Base-by-base conservation (phyloP, 2,113 vertebrate genomes). In the Sterrhoptilus dennistouni region DNA sequence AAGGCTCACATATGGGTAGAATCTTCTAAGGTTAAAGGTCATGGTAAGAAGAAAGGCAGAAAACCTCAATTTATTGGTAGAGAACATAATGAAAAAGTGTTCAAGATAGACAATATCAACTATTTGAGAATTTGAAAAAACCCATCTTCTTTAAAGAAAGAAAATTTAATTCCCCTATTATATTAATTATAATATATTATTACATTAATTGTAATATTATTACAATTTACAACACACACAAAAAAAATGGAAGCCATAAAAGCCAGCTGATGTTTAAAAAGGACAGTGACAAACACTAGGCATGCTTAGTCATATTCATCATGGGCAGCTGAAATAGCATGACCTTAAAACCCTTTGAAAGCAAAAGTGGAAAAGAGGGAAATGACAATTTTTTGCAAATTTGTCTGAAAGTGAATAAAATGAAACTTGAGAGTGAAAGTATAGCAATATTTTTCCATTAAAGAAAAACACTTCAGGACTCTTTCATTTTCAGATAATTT, bases 371-470 rank as follows among this genome's bases (percentile, higher is more conserved):
- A 78, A 79, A 83, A 94, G 50, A 42, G 59, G 29, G 54, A 35
- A 63, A 38, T 52, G 60, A 77, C 42, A 29, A 38, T 76, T 68
- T 49, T 59, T 91, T 28, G 76, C 83, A 90, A 75, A 89, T 94
- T 56, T 12, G 7, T 82, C 63, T 78, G 69, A 91, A 92, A 96
- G 52, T 47, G 86, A 97, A 91, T 91, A 93, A 94, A 95, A 91
- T 35, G 22, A 90, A 96, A 92, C 77, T 90, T 82, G 16, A 87
- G 52, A 95, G 47, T 64, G 71, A 89, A 60, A 93, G 20, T 28
- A 52, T 18, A 56, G n/a, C 45, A 77, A 36, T 61, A 56, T 57
- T 72, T 88, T 91, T 96, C 95, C 31, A 89, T 94, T 94, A 89
- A 83, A 94, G 50, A n/a, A 83, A 75, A 84, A 84, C 54, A 59